These are phyloP conservation scores for Rotaria sp. DNA, from an alignment of 2,888 invertebrate species.

Conservation along the genomic window DNA sequence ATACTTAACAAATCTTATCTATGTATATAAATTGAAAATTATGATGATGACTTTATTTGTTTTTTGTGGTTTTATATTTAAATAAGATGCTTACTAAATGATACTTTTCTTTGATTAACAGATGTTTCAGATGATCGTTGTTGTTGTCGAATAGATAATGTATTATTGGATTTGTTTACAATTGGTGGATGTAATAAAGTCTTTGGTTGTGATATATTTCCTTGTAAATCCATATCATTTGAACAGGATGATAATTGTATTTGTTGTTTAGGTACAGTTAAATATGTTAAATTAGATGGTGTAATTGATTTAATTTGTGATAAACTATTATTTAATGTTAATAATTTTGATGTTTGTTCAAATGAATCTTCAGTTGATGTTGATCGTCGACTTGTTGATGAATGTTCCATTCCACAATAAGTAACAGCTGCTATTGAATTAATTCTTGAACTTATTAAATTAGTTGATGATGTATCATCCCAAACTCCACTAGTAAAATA, in stretches of 20 bases:
- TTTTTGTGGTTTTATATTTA: too few relatives aligned
- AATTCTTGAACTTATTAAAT: background rate
- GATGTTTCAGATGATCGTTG: background rate
- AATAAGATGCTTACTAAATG: background rate
- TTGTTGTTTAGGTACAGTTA: background rate
- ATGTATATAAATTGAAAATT: too few relatives aligned
- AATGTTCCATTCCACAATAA: background rate
- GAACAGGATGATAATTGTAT: too few relatives aligned
- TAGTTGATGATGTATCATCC: background rate
- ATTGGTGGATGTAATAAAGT: background rate
- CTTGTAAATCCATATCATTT: background rate
- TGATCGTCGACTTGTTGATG: background rate
- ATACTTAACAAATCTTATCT: too few relatives aligned
- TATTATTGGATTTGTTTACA: background rate
- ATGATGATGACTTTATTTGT: too few relatives aligned
- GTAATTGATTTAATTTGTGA: background rate
- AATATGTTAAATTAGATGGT: background rate
- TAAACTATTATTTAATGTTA: background rate
- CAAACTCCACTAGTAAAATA: background rate
- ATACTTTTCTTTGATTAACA: background rate
- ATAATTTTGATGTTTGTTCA: background rate
- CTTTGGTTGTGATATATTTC: background rate
- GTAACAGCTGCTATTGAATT: background rate
- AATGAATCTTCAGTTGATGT: background rate
- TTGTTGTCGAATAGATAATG: background rate